Percentiles rank a stretch among this genome's conserved stretches.
phyloP scores from a whole-genome alignment of 2,888 invertebrate genomes.

The Chironomus tentans region DNA sequence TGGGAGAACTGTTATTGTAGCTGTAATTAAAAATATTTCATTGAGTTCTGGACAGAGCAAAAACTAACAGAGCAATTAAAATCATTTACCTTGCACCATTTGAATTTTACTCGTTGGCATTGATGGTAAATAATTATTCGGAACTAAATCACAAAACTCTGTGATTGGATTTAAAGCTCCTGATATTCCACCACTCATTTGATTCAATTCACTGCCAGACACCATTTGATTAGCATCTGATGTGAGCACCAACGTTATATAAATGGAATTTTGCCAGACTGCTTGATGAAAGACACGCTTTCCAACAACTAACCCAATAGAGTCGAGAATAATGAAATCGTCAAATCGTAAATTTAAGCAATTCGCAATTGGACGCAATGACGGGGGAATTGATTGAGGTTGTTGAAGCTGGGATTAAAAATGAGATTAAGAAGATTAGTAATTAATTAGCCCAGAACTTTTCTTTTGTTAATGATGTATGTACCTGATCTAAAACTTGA shows the following conservation, averaged over 20 bases:
- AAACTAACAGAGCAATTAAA: not conserved
- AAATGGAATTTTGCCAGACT: slow-evolving; percentile 58
- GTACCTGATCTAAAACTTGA: slow-evolving; percentile 81
- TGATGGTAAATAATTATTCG: slow-evolving; percentile 52
- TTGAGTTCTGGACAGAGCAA: not conserved
- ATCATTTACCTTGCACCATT: slow-evolving; percentile 53
- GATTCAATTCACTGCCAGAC: slow-evolving; percentile 44
- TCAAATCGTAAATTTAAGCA: slow-evolving; percentile 62
- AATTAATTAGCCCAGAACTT: not conserved
- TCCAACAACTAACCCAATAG: slow-evolving; percentile 51
- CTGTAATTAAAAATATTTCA: slow-evolving; percentile 42
- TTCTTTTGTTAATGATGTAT: slow-evolving; percentile 28
- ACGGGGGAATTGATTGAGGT: slow-evolving; percentile 55
- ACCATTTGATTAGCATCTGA: slow-evolving; percentile 49
- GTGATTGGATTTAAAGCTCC: slow-evolving; percentile 65
- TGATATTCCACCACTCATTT: slow-evolving; percentile 55
- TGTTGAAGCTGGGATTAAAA: slow-evolving; percentile 52
- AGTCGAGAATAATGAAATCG: slow-evolving; percentile 57
- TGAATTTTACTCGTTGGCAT: slow-evolving; percentile 52
- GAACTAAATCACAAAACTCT: slow-evolving; percentile 71
- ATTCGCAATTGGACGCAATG: slow-evolving; percentile 61
- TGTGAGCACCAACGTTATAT: slow-evolving; percentile 58
- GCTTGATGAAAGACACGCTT: slow-evolving; percentile 67
- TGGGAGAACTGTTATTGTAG: slow-evolving; percentile 67
- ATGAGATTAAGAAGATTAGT: not conserved